A percentile compares a stretch with the other conserved stretches of the same genome.
Evolutionary conservation across 2,888 invertebrate genomes (phyloP).

Genomic region (Eucriotettix oculatus): DNA sequence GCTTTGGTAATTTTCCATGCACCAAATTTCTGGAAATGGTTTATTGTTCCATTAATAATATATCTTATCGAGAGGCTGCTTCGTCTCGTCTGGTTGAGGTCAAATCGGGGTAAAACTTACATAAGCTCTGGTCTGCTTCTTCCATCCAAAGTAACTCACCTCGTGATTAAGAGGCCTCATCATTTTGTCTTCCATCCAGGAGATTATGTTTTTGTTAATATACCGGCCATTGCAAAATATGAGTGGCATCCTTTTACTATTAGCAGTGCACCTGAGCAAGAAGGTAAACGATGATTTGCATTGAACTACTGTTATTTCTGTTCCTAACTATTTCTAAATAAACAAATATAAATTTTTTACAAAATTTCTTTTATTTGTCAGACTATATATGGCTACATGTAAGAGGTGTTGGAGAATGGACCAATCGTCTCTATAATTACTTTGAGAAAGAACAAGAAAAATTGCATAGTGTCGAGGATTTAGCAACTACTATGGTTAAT

Average conservation of each 20-base stretch:
- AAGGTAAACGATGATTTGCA: constrained; percentile 32
- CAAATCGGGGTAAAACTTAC: constrained; percentile 70
- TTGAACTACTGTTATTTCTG: neutral
- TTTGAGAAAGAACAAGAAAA: constrained; percentile 68
- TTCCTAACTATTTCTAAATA: neutral
- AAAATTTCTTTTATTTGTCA: constrained; percentile 20
- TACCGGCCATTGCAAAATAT: constrained; percentile 78
- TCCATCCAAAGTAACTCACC: constrained; percentile 79
- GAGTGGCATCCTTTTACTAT: constrained; percentile 98
- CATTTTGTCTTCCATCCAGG: constrained; percentile 83
- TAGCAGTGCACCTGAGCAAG: constrained; percentile 87
- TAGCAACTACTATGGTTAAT: constrained; percentile 4
- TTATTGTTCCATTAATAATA: constrained; percentile 61
- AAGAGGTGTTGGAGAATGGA: constrained; percentile 88
- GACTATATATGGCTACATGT: constrained; percentile 89
- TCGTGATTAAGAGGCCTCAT: constrained; percentile 72
- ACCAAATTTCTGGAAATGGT: constrained; percentile 93
- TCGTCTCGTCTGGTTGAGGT: constrained; percentile 34
- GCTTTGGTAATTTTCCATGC: constrained; percentile 68
- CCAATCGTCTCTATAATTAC: constrained; percentile 68
- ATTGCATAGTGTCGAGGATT: constrained; percentile 44
- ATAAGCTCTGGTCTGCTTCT: constrained; percentile 74
- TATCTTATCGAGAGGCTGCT: constrained; percentile 63
- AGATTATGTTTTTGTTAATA: constrained; percentile 84
- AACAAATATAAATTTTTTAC: neutral